A percentile compares a stretch with the other conserved stretches of the same genome.
Conservation (phyloP, 2,113 vertebrate genomes). For the Mus spicilegus region DNA sequence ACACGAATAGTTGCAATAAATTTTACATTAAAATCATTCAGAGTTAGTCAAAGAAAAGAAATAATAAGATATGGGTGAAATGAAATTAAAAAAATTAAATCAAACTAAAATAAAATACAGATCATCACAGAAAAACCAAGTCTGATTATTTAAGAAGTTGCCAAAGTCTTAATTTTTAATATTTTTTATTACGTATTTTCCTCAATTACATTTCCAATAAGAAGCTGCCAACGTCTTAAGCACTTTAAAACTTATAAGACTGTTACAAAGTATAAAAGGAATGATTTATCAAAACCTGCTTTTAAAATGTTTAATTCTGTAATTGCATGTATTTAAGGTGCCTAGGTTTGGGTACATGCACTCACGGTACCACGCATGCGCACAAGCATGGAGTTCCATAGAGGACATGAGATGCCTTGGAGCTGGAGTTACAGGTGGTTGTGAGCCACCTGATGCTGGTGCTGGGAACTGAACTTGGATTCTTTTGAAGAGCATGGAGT, state of each 20-base stretch:
- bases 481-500: neutral
- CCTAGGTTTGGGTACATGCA: neutral
- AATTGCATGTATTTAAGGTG: neutral
- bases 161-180: neutral
- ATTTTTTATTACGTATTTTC: too few species aligned
- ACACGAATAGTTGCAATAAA: neutral
- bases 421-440: neutral
- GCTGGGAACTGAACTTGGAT: neutral
- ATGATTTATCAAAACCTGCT: neutral
- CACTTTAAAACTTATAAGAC: neutral
- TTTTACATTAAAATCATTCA: constrained; percentile 1
- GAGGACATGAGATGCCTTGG: neutral
- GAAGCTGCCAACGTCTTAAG: neutral
- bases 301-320: neutral
- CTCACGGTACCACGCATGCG: neutral
- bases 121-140: neutral
- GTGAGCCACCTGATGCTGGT: too few species aligned
- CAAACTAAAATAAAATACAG: neutral
- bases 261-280: neutral
- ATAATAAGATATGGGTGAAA: neutral
- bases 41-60: neutral
- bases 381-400: neutral
- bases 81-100: constrained; percentile 23
- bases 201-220: neutral
- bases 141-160: neutral